A percentile compares a stretch with the other conserved stretches of the same genome.
phyloP scores from a whole-genome alignment of 2,113 vertebrate species.

The Podarcis cretensis region DNA sequence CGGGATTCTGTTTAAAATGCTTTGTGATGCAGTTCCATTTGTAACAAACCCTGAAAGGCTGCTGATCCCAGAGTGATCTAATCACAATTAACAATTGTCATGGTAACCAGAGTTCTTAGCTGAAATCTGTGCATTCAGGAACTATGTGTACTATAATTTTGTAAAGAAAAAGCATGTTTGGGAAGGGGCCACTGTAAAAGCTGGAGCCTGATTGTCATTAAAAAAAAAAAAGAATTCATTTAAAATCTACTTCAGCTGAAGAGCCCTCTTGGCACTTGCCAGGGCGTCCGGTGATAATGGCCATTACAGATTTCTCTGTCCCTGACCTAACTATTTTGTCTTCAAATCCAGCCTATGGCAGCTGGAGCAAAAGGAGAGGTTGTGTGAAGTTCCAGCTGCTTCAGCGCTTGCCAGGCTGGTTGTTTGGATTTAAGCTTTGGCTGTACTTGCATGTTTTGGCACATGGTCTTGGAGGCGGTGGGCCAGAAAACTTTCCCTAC shows the following conservation, averaged over 20 bases:
- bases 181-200: not conserved
- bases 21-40: not conserved
- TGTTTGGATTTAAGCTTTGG: not conserved
- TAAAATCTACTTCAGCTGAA: not conserved
- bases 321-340: no score
- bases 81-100: conserved; percentile 17
- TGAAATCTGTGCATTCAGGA: conserved; percentile 4
- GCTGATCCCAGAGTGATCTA: not conserved
- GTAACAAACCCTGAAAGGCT: conserved; percentile 1
- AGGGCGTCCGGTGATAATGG: conserved; percentile 23
- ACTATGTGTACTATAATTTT: not conserved
- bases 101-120: conserved; percentile 25
- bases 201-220: conserved; percentile 28
- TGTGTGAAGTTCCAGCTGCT: not conserved
- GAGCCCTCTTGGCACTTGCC: not conserved
- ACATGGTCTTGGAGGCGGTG: not conserved
- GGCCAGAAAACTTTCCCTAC: not conserved
- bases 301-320: not conserved
- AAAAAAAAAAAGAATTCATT: not conserved
- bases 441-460: not conserved
- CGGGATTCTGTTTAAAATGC: conserved; percentile 26
- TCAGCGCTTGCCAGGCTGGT: not conserved
- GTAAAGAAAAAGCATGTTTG: conserved; percentile 12
- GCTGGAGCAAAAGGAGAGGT: not conserved
- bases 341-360: not conserved